These are phyloP conservation scores for Euura saliciscinereae DNA, from an alignment of 1,140 invertebrate genomes.

Conservation along the genomic window DNA sequence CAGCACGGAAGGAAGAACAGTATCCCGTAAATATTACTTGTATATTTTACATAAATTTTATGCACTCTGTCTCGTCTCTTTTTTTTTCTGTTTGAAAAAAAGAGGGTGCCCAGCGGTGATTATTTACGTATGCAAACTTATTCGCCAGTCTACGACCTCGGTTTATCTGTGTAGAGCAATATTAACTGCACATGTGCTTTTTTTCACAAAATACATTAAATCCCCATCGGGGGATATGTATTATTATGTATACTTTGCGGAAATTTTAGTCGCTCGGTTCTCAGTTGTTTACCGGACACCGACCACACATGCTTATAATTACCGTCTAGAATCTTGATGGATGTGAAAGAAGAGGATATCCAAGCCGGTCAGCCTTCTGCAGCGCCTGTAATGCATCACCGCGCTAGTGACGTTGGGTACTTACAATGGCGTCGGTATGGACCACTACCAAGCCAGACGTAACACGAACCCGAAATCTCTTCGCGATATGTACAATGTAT, in stretches of 20 bases:
- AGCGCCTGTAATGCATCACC: not conserved
- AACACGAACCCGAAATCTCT: not conserved
- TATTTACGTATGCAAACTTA: conserved; percentile 5
- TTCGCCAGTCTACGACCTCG: not conserved
- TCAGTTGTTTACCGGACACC: not conserved
- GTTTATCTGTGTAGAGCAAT: not conserved
- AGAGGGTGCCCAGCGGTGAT: not conserved
- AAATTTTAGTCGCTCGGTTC: not conserved
- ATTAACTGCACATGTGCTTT: not conserved
- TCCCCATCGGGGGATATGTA: too few species aligned
- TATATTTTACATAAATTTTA: conserved; percentile 8
- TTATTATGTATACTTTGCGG: not conserved
- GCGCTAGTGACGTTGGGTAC: not conserved
- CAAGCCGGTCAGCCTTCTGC: not conserved
- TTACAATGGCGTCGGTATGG: conserved; percentile 3
- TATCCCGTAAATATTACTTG: not conserved
- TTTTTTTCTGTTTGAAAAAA: not conserved
- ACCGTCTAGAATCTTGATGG: not conserved
- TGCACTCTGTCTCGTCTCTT: not conserved
- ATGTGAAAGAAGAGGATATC: not conserved
- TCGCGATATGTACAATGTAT: not conserved
- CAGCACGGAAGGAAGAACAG: not conserved
- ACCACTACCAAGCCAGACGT: not conserved
- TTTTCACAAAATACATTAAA: not conserved
- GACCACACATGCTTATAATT: not conserved